Conservation (phyloP, 1,140 invertebrate genomes). For the Hormaphis cornu region DNA sequence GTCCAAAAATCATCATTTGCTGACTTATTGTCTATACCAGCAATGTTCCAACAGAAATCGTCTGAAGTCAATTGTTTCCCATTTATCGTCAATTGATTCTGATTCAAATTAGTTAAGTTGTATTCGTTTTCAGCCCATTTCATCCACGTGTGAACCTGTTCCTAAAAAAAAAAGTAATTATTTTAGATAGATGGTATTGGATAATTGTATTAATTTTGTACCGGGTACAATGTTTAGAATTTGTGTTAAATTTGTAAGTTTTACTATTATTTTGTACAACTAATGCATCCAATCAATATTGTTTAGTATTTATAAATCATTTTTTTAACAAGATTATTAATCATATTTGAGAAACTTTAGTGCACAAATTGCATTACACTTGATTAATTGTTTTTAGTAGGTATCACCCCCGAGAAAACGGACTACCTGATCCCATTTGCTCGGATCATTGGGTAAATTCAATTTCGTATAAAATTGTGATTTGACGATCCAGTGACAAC, state of each 20-base stretch:
- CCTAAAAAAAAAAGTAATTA: not conserved
- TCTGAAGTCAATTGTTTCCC: constrained; percentile 1
- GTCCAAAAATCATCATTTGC: constrained; percentile 14
- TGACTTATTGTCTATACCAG: not conserved
- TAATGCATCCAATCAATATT: too few species aligned
- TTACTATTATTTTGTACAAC: too few species aligned
- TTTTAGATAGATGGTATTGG: too few species aligned
- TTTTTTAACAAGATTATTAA: too few species aligned
- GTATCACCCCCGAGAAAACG: too few species aligned
- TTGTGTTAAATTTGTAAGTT: too few species aligned
- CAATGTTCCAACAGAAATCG: constrained; percentile 14
- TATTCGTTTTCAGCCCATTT: constrained; percentile 6
- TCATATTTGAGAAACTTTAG: too few species aligned
- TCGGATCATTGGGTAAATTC: not conserved
- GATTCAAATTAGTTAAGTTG: not conserved
- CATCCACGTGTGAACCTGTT: not conserved
- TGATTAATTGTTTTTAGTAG: not conserved
- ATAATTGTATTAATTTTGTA: too few species aligned
- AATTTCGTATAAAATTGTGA: not conserved
- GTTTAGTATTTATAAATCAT: too few species aligned
- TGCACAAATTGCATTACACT: too few species aligned
- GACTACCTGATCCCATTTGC: constrained; percentile 16
- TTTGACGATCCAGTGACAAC: not conserved
- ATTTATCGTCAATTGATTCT: not conserved
- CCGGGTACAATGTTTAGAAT: too few species aligned